Percentiles rank a stretch among this genome's conserved stretches.
phyloP scores from a whole-genome alignment of 2,888 invertebrate genomes.

The Drepanosiphum platanoidis region DNA sequence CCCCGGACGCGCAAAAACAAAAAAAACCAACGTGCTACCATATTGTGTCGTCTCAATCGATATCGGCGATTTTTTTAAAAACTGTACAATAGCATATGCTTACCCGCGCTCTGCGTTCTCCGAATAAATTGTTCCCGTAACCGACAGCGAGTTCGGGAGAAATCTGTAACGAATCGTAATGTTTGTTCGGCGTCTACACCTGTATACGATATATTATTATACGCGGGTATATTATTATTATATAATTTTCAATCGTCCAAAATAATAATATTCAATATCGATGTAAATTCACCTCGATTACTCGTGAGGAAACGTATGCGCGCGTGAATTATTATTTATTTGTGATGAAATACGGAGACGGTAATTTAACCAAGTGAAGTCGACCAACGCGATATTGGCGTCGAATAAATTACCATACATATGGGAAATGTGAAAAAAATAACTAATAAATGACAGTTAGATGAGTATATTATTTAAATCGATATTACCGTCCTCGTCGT shows the following conservation, averaged over 20 bases:
- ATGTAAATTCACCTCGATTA: constrained; percentile 19
- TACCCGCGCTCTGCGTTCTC: neutral
- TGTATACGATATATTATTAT: neutral
- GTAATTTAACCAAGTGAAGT: neutral
- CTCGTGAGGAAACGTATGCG: constrained; percentile 47
- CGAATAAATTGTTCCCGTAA: neutral
- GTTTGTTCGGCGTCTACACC: neutral
- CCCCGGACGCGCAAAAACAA: neutral
- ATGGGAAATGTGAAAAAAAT: too few relatives aligned
- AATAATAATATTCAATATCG: constrained; percentile 46
- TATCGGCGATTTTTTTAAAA: neutral
- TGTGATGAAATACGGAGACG: neutral
- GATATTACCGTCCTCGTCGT: too few relatives aligned
- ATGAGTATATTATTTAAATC: too few relatives aligned
- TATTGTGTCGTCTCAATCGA: too few relatives aligned
- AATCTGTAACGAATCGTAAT: constrained; percentile 17
- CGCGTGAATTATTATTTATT: constrained; percentile 11
- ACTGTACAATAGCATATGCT: too few relatives aligned
- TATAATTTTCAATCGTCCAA: constrained; percentile 35
- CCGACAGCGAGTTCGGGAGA: neutral
- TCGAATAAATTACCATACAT: neutral
- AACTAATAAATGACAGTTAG: too few relatives aligned
- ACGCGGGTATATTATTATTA: neutral
- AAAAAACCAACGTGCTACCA: neutral
- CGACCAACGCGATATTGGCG: neutral